These are phyloP conservation scores for Turritopsis rubra DNA, from an alignment of 30 jellyfish, hydroid and myxozoan species.

Conservation along the genomic window DNA sequence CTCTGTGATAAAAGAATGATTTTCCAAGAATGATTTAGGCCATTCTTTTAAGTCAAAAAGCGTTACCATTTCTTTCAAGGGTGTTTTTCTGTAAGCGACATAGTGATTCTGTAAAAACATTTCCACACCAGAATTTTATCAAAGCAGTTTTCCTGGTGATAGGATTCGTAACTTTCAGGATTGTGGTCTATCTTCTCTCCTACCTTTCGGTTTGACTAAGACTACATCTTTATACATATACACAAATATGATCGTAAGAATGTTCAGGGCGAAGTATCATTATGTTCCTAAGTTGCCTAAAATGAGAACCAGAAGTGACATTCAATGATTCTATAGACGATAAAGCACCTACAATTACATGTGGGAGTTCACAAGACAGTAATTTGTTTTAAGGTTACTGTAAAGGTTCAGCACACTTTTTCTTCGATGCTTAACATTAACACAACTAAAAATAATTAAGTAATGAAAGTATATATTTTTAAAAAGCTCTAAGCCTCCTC, in stretches of 20 bases:
- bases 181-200: neutral
- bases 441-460: too few species aligned
- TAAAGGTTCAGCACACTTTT: too few species aligned
- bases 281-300: too few species aligned
- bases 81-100: neutral
- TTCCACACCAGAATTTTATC: neutral
- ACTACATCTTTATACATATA: neutral
- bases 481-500: too few species aligned
- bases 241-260: neutral
- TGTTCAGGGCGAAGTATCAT: too few species aligned
- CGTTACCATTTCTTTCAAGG: neutral
- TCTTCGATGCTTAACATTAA: too few species aligned
- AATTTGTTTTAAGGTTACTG: too few species aligned
- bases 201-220: neutral
- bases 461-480: too few species aligned
- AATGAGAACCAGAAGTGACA: too few species aligned
- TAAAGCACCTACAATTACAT: too few species aligned
- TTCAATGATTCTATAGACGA: too few species aligned
- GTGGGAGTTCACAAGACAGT: too few species aligned
- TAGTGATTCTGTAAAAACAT: neutral
- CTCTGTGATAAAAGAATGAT: constrained; percentile 1
- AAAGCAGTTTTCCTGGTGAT: neutral
- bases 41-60: neutral
- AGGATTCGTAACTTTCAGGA: neutral
- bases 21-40: constrained; percentile 1